Evolutionary conservation across 2,113 vertebrate genomes (phyloP), one percentile per base, ranked within the genome.

Genomic region (Sinocyclocheilus anshuiensis): DNA sequence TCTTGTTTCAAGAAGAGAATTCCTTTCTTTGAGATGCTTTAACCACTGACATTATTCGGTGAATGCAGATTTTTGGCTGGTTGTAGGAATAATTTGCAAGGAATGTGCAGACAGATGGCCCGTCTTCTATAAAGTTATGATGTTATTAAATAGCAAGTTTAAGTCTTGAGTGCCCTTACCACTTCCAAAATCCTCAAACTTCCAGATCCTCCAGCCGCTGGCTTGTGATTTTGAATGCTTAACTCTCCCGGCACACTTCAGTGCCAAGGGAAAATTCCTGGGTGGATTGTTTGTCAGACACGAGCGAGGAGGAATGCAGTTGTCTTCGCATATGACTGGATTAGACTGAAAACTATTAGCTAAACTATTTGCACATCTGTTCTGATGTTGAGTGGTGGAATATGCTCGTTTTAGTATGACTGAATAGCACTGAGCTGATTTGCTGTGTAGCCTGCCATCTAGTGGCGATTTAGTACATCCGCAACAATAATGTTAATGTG

Each of bases 191-290:
- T 80, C 89, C 85, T 87, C 33, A 20, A 39, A 84, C 77, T 72
- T 77, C 74, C 65, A 81, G 33, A 91, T 87, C 78, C 77, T 91
- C 90, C 86, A 87, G 83, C 85, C 87, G 15, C 86, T 69, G 85
- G 22, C 85, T 88, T 89, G 88, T 90, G 89, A 91, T 90, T 90
- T 89, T 86, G 82, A 84, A 89, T 36, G 89, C 11, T 85, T 83
- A 81, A 83, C 78, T 91, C 90, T 89, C 89, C 88, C 65, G 72
- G 33, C 82, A 80, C n/a, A 86, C 33, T 77, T 84, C 53, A 86
- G 81, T 39, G 87, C 89, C 84, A 87, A 88, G 81, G 77, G 91
- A 89, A 93, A 91, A 92, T 93, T 93, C 93, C 90, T 92, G 89
- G 26, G 84, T 77, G 88, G 87, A 88, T 89, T 86, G 81, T 29